Percentiles rank a stretch among this genome's conserved stretches.
Conservation (phyloP, 2,797 vertebrate species). For the Acanthurus leucopareius region DNA sequence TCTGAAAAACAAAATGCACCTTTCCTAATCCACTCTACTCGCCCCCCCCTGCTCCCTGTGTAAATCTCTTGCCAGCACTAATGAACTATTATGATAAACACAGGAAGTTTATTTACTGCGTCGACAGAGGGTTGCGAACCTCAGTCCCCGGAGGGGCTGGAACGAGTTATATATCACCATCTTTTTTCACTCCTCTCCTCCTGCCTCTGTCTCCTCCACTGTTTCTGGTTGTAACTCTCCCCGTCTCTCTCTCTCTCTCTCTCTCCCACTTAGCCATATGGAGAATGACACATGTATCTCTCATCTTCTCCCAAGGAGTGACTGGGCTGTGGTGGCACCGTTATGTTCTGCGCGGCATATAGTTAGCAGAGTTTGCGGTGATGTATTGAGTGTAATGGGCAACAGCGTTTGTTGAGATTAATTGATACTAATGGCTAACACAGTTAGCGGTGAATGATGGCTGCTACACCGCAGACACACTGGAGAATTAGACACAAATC, state of each 20-base stretch:
- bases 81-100: constrained; percentile 76
- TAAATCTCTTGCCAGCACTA: constrained; percentile 71
- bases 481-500: constrained; percentile 75
- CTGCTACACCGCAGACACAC: constrained; percentile 67
- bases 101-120: constrained; percentile 61
- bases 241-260: constrained; percentile 40
- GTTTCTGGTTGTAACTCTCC: constrained; percentile 48
- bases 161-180: constrained; percentile 58
- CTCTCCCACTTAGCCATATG: constrained; percentile 68
- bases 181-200: constrained; percentile 7
- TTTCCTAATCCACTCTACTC: constrained; percentile 56
- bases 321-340: constrained; percentile 19
- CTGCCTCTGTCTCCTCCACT: constrained; percentile 22
- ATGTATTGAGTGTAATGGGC: constrained; percentile 77
- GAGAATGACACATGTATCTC: constrained; percentile 67
- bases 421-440: constrained; percentile 83
- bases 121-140: constrained; percentile 63
- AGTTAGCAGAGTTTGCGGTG: constrained; percentile 72
- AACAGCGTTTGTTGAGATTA: constrained; percentile 79
- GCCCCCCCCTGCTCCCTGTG: constrained; percentile 24
- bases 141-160: constrained; percentile 39
- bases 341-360: constrained; percentile 36
- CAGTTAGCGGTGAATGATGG: constrained; percentile 80
- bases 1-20: constrained; percentile 49
- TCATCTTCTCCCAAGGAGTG: constrained; percentile 63